phyloP scores from a whole-genome alignment of 2,888 invertebrate species.

The Aspidiotus rigidus region DNA sequence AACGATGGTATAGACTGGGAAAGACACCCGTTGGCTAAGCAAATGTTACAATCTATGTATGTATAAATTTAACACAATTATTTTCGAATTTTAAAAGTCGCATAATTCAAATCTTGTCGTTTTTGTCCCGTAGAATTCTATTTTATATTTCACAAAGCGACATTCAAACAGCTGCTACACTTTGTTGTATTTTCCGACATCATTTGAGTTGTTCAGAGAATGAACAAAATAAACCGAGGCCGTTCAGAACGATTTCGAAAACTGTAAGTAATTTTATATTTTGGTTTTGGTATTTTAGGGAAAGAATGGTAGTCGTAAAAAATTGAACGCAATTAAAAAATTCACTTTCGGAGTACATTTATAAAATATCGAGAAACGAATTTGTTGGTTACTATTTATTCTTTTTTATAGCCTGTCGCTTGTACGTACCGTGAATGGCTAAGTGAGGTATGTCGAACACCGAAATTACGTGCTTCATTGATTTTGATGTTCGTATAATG shows the following conservation, averaged over 20 bases:
- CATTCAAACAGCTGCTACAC: slow-evolving; percentile 87
- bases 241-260: neutral
- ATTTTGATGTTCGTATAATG: neutral
- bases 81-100: neutral
- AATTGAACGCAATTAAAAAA: too few relatives aligned
- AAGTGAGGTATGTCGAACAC: slow-evolving; percentile 7
- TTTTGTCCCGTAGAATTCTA: slow-evolving; percentile 53
- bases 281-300: too few relatives aligned
- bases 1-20: slow-evolving; percentile 41
- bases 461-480: neutral
- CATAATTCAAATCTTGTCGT: neutral
- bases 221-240: neutral
- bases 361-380: neutral
- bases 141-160: slow-evolving; percentile 74
- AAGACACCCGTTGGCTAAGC: slow-evolving; percentile 76
- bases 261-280: neutral
- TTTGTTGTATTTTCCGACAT: slow-evolving; percentile 73
- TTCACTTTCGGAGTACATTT: neutral
- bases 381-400: neutral
- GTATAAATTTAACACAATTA: slow-evolving; percentile 41
- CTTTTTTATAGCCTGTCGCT: slow-evolving; percentile 7
- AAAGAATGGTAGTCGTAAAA: too few relatives aligned
- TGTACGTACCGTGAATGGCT: slow-evolving; percentile 3
- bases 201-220: neutral
- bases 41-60: slow-evolving; percentile 75